Conservation (phyloP, 2,888 invertebrate species). For the Mimachlamys varia region DNA sequence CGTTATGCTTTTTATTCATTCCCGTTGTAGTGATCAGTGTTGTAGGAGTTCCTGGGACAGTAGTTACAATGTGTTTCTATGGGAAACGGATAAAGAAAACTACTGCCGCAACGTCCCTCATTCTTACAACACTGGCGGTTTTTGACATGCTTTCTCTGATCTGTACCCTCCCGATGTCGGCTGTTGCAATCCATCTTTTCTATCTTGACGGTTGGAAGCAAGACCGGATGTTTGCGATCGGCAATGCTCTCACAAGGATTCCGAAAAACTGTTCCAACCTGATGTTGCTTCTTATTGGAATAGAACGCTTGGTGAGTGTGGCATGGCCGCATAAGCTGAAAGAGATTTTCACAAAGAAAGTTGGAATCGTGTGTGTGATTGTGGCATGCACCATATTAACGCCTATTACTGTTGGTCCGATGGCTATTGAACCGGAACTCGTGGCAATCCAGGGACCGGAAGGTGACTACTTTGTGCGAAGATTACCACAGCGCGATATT, state of each 20-base stretch:
- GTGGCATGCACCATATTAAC: background rate
- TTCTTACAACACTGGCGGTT: background rate
- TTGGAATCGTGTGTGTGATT: background rate
- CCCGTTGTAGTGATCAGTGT: background rate
- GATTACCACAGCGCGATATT: background rate
- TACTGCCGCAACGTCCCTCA: background rate
- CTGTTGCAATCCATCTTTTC: background rate
- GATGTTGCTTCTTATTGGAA: background rate
- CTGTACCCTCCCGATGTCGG: background rate
- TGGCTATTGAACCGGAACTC: conserved; percentile 13
- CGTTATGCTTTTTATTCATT: background rate
- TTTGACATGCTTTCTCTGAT: background rate
- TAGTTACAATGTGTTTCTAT: background rate
- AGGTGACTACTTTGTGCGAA: background rate
- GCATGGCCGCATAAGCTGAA: background rate
- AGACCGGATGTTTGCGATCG: background rate
- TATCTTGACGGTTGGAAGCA: conserved; percentile 17
- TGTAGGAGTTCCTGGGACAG: background rate
- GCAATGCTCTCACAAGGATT: background rate
- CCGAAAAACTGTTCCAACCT: background rate
- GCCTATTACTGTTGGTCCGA: background rate
- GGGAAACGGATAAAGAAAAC: background rate
- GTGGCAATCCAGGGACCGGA: background rate
- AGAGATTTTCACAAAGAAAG: background rate
- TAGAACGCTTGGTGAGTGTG: background rate